Evolutionary conservation across 1,140 invertebrate species (phyloP), one percentile per base, ranked within the genome.

Genomic region (Mylabris phalerata): DNA sequence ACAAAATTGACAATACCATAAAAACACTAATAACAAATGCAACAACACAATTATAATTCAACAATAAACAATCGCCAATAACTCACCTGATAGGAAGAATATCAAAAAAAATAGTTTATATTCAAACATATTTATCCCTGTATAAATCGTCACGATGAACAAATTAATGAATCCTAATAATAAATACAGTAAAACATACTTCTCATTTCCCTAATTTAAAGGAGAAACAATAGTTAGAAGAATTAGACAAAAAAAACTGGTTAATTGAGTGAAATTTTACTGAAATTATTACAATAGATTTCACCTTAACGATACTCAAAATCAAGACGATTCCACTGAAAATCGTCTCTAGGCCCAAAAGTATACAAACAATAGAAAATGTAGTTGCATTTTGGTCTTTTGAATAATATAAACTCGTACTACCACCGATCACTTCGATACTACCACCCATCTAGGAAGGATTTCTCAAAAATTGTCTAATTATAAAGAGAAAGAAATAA

Each of bases 141-240:
- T 44, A 48, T 58, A 64, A 40, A 64, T 57, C 11, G 59, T 54
- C 5, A 62, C 45, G 38, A 64, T 62, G 6, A 64, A 55, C 9
- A 64, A 40, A 45, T 50, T 49, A 2, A 55, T 38, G n/a, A 57
- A 57, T 46, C 61, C 63, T 11, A 64, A 19, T 5, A 64, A n/a
- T 4, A 64, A 43, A 32, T 64, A 64, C 9, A 59, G 40, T 4
- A 64, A 44, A 3, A 64, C 56, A n/a, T 57, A 59, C 46, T 48
- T 56, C 40, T 64, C 59, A 10, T 59, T 61, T 5, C 55, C 62
- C 62, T 64, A 41, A 32, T 32, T 19, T 19, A 19, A 19, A 19
- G 19, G 19, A 19, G 19, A 19, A 19, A 19, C 19, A 19, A 19
- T 19, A 19, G 19, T 19, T 19, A 19, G 19, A 19, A 19, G 19